Conservation (phyloP, 1,140 invertebrate species). For the Drosophila elegans region DNA sequence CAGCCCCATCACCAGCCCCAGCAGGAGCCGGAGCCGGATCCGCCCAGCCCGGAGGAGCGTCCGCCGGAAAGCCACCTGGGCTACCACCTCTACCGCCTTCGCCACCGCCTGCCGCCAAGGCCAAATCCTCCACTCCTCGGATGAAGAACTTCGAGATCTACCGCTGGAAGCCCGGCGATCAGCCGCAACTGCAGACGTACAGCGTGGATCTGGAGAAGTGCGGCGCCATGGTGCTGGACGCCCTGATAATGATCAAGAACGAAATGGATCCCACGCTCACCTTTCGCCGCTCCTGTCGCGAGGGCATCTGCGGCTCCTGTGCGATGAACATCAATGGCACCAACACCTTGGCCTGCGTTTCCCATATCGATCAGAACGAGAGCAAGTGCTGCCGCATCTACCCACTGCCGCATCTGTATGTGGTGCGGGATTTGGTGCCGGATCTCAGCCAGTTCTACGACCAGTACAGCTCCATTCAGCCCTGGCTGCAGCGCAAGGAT, state of each 20-base stretch:
- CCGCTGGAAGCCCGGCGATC: conserved; percentile 94
- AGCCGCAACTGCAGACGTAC: conserved; percentile 95
- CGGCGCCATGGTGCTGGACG: conserved; percentile 98
- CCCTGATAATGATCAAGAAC: conserved; percentile 98
- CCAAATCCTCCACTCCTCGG: conserved; percentile 8
- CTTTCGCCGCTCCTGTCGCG: conserved; percentile 97
- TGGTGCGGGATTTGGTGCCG: conserved; percentile 97
- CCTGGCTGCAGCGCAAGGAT: conserved; percentile 94
- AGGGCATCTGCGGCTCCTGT: conserved; percentile 99
- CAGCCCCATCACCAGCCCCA: not conserved
- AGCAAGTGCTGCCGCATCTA: conserved; percentile 86
- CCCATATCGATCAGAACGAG: conserved; percentile 39
- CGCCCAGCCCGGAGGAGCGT: conserved; percentile 7
- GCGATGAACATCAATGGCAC: conserved; percentile 99
- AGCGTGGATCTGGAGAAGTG: conserved; percentile 96
- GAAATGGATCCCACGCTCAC: conserved; percentile 98
- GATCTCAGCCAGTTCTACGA: conserved; percentile 97
- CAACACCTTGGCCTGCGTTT: conserved; percentile 95
- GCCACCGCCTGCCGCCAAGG: not conserved
- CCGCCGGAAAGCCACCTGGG: conserved; percentile 8
- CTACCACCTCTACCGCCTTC: not conserved
- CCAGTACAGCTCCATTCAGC: conserved; percentile 97
- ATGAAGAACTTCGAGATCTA: conserved; percentile 95
- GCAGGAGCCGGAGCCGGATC: not conserved
- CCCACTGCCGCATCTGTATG: conserved; percentile 98